Percentiles rank a stretch among this genome's conserved stretches.
Evolutionary conservation across 2,888 invertebrate species (phyloP).

Genomic region (Eurytoma adleriae): DNA sequence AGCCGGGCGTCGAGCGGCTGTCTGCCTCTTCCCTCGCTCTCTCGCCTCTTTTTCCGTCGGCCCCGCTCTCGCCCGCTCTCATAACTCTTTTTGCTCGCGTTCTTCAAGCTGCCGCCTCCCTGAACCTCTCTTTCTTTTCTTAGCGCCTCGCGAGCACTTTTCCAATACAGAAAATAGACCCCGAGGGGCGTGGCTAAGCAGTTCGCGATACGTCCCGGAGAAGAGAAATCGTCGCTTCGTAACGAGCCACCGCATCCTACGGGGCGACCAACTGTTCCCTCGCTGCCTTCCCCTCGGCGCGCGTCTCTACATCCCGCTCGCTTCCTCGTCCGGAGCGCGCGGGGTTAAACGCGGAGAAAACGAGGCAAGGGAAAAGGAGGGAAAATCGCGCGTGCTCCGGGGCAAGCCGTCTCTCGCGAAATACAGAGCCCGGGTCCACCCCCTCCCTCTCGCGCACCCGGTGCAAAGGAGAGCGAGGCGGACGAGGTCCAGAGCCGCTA

Average conservation of each 20-base stretch:
- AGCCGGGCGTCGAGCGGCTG: background rate
- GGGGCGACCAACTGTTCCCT: background rate
- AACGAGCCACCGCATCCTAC: conserved; percentile 63
- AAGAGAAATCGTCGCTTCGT: conserved; percentile 68
- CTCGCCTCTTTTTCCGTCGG: background rate
- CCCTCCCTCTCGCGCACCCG: no score
- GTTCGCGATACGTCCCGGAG: conserved; percentile 63
- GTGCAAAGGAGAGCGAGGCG: background rate
- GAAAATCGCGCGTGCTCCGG: background rate
- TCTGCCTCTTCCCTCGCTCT: background rate
- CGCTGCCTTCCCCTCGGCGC: no score
- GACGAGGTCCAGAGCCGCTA: background rate
- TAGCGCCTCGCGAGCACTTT: conserved; percentile 61
- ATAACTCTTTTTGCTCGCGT: conserved; percentile 43
- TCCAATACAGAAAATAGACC: conserved; percentile 64
- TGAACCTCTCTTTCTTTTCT: conserved; percentile 11
- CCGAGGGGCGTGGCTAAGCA: conserved; percentile 61
- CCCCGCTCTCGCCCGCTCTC: conserved; percentile 24
- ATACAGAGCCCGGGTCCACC: conserved; percentile 2
- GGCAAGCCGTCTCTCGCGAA: conserved; percentile 11
- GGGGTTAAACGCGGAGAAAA: background rate
- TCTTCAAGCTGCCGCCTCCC: conserved; percentile 3
- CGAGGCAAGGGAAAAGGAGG: background rate
- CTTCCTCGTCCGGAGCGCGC: background rate
- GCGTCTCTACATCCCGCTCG: conserved; percentile 34